These are phyloP conservation scores for Drosophila multiciliata DNA, from an alignment of 2,888 invertebrate genomes.

Conservation along the genomic window DNA sequence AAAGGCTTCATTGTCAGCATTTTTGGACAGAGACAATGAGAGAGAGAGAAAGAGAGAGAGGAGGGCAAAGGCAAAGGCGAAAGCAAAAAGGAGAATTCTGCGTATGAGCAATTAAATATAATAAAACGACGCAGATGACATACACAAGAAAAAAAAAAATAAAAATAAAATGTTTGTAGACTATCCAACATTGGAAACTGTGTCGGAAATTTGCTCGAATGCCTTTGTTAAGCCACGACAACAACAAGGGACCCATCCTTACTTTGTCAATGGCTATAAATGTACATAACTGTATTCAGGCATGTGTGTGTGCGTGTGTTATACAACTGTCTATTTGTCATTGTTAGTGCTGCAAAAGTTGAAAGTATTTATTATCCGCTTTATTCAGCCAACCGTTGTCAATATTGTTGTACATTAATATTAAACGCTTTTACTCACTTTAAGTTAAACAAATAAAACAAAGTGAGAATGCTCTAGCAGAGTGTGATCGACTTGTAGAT, in stretches of 20 bases:
- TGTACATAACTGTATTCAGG: background rate
- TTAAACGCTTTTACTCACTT: constrained; percentile 13
- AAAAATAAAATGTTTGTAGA: background rate
- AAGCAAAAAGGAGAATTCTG: constrained; percentile 47
- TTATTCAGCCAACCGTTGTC: constrained; percentile 10
- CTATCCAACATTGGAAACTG: constrained; percentile 52
- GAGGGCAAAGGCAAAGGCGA: constrained; percentile 10
- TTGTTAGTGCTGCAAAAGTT: constrained; percentile 23
- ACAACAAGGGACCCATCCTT: background rate
- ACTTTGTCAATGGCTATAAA: background rate
- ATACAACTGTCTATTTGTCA: background rate
- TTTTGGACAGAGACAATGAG: constrained; percentile 42
- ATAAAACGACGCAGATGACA: constrained; percentile 64
- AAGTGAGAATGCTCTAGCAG: background rate
- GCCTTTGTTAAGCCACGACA: constrained; percentile 39
- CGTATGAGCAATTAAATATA: constrained; percentile 74
- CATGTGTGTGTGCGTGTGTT: background rate
- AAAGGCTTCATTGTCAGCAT: constrained; percentile 60
- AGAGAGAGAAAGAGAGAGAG: constrained; percentile 3
- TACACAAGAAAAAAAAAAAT: constrained; percentile 6
- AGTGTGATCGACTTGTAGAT: background rate
- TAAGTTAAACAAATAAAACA: constrained; percentile 5
- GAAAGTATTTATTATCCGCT: constrained; percentile 33
- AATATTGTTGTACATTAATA: constrained; percentile 11
- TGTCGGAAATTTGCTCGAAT: constrained; percentile 57